Conservation (phyloP, 1,140 invertebrate genomes). For the Diachasma alloeum region DNA sequence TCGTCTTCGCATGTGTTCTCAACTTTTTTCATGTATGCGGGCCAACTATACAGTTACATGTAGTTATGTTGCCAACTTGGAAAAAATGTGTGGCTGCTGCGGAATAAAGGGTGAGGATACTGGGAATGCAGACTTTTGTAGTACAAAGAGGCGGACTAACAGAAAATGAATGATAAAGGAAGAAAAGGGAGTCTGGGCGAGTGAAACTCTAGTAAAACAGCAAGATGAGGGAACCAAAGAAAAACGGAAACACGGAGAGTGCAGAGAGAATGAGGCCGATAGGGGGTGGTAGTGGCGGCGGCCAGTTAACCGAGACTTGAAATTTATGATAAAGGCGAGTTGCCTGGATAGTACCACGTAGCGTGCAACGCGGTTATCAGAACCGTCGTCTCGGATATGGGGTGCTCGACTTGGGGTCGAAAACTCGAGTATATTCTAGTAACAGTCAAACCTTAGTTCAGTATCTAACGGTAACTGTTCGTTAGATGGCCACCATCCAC, state of each 20-base stretch:
- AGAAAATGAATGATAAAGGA: conserved; percentile 27
- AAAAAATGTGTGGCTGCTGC: conserved; percentile 7
- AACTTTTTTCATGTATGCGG: not conserved
- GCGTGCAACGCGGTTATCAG: conserved; percentile 29
- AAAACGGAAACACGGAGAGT: not conserved
- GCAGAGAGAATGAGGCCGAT: not conserved
- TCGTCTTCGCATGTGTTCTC: not conserved
- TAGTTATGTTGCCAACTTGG: not conserved
- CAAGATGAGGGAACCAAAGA: conserved; percentile 1
- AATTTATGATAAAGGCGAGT: conserved; percentile 31
- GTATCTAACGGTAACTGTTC: conserved; percentile 9
- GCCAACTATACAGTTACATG: not conserved
- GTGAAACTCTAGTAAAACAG: conserved; percentile 27
- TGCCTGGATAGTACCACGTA: conserved; percentile 9
- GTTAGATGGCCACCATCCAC: not conserved
- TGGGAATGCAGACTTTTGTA: conserved; percentile 15
- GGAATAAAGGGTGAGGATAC: conserved; percentile 12
- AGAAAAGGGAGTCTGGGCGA: conserved; percentile 13
- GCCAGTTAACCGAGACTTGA: conserved; percentile 24
- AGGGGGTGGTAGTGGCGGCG: not conserved
- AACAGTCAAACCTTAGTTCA: conserved; percentile 12
- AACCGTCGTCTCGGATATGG: conserved; percentile 29
- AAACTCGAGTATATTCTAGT: conserved; percentile 18
- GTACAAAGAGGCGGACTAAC: not conserved
- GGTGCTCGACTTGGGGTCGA: conserved; percentile 23